phyloP scores from a whole-genome alignment of 2,113 vertebrate genomes.

The Narcine bancroftii region DNA sequence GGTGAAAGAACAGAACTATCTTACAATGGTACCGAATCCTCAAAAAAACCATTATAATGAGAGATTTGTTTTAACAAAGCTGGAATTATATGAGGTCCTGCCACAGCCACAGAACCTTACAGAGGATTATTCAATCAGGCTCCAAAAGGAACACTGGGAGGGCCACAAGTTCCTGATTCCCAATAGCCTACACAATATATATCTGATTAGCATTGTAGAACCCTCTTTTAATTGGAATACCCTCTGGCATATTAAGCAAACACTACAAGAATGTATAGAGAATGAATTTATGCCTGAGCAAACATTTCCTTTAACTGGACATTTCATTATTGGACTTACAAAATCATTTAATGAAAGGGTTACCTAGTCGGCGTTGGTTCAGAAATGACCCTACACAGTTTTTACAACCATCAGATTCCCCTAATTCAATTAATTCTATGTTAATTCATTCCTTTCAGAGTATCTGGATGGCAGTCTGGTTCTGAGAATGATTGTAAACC shows the following conservation, averaged over 20 bases:
- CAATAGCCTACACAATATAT: conserved; percentile 34
- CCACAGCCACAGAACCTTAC: conserved; percentile 13
- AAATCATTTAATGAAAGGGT: conserved; percentile 18
- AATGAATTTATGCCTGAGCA: conserved; percentile 37
- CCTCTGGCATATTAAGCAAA: conserved; percentile 34
- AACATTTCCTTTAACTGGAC: conserved; percentile 24
- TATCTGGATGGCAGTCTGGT: conserved; percentile 9
- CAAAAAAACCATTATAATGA: conserved; percentile 24
- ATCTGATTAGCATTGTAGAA: conserved; percentile 24
- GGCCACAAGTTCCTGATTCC: conserved; percentile 31
- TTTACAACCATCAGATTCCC: background rate
- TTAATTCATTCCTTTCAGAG: conserved; percentile 31
- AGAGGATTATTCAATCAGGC: conserved; percentile 28
- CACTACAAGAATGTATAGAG: conserved; percentile 36
- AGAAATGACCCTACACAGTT: background rate
- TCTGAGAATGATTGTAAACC: conserved; percentile 19
- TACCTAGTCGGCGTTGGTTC: background rate
- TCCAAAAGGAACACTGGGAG: conserved; percentile 32
- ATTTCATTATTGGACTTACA: conserved; percentile 22
- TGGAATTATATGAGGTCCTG: conserved; percentile 24
- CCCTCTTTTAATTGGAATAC: conserved; percentile 31
- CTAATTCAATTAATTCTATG: conserved; percentile 32
- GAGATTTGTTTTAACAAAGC: conserved; percentile 36
- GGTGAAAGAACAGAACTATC: conserved; percentile 10
- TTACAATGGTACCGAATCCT: background rate